Conservation (phyloP, 37 sponge, comb jelly and placozoan species). For the Beroe forskalii region DNA sequence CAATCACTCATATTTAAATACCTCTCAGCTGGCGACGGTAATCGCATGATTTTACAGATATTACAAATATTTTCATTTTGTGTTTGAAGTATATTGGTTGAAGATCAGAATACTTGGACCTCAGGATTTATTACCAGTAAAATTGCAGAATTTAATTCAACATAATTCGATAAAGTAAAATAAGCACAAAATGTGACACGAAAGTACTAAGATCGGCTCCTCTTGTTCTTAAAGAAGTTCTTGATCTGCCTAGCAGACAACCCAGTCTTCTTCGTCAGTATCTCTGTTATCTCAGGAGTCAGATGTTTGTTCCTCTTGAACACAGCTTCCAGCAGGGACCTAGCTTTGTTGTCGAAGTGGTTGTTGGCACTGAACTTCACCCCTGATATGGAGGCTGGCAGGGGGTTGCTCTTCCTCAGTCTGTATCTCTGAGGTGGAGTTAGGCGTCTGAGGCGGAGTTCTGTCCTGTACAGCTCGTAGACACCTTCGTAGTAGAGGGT, state of each 20-base stretch:
- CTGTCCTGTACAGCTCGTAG: not conserved
- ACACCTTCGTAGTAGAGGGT: not conserved
- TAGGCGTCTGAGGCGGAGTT: not conserved
- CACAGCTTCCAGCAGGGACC: not conserved
- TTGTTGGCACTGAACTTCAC: conserved; percentile 19
- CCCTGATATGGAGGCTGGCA: not conserved
- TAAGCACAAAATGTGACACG: too few relatives aligned
- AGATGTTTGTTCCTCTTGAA: conserved; percentile 17
- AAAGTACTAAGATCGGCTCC: too few relatives aligned
- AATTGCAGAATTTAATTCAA: too few relatives aligned
- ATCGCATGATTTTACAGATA: too few relatives aligned
- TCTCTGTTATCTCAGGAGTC: not conserved
- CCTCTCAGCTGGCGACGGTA: too few relatives aligned
- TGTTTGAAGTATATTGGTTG: too few relatives aligned
- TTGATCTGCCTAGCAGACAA: conserved; percentile 20
- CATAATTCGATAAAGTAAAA: too few relatives aligned
- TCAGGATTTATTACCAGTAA: too few relatives aligned
- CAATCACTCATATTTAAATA: too few relatives aligned
- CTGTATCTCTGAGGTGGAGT: conserved; percentile 45
- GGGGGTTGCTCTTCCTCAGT: conserved; percentile 32
- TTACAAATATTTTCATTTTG: too few relatives aligned
- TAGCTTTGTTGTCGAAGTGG: conserved; percentile 24
- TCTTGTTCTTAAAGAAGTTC: conserved; percentile 64
- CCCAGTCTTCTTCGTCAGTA: conserved; percentile 7
- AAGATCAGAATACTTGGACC: too few relatives aligned